Evolutionary conservation across 2,888 invertebrate species (phyloP).

Genomic region (Phrixothrix hirtus): DNA sequence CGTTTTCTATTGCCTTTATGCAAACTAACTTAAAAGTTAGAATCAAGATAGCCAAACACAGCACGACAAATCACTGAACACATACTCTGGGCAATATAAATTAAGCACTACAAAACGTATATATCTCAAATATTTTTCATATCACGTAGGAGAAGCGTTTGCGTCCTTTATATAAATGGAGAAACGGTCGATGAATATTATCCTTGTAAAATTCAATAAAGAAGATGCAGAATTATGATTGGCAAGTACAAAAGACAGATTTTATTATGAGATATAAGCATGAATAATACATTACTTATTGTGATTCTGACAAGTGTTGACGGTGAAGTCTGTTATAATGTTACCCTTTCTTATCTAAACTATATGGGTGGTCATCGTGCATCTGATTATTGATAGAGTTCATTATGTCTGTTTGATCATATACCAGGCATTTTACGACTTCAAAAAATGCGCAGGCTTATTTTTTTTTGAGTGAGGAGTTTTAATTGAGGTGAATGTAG

Average conservation of each 20-base stretch:
- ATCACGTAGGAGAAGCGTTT: slow-evolving; percentile 11
- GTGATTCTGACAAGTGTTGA: slow-evolving; percentile 51
- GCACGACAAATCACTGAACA: slow-evolving; percentile 50
- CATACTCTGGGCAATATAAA: slow-evolving; percentile 45
- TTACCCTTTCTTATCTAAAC: slow-evolving; percentile 36
- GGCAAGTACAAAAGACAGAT: slow-evolving; percentile 46
- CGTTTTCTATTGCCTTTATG: slow-evolving; percentile 5
- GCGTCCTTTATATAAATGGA: slow-evolving; percentile 1
- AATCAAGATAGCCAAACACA: slow-evolving; percentile 45
- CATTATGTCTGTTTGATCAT: no score
- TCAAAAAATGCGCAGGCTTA: no score
- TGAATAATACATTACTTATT: slow-evolving; percentile 52
- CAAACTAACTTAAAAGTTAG: slow-evolving; percentile 34
- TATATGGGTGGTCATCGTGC: slow-evolving; percentile 38
- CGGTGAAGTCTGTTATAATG: slow-evolving; percentile 45
- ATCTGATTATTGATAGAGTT: slow-evolving; percentile 19
- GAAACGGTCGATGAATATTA: slow-evolving; percentile 4
- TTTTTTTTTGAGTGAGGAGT: no score
- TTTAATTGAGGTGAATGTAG: no score
- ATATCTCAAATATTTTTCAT: slow-evolving; percentile 16
- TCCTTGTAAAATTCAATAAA: slow-evolving; percentile 15
- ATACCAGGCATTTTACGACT: no score
- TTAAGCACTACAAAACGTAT: slow-evolving; percentile 43
- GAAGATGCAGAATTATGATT: slow-evolving; percentile 41
- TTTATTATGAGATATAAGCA: slow-evolving; percentile 44